Base-by-base conservation (phyloP, 2,888 invertebrate genomes). In the Caenorhabditis macrosperma region DNA sequence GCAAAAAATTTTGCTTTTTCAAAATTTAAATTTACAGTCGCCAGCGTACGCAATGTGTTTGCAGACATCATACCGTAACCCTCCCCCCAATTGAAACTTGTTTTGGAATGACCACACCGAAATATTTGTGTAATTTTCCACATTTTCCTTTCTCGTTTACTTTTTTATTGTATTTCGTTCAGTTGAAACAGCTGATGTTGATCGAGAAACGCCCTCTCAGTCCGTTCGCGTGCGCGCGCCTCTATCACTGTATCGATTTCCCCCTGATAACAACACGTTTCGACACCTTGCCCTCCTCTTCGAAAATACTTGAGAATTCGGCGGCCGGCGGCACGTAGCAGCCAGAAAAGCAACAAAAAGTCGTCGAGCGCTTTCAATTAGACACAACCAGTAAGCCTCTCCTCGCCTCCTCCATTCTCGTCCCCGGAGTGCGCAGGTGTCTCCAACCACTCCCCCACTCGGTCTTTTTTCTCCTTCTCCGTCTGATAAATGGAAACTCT, bases 161-260 rank as follows among this genome's bases (percentile, higher is more conserved):
- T 30, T 33, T 33, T 50, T 50, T 50, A 15, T 26, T 5, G 12
- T 2, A 28, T 10, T 50, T 50, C 52, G 35, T 54, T 55, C 55
- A 5, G 10, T 55, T 35, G 44, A 67, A 52, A 30, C 61, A 55
- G 46, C 61, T 54, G 55, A 20, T 63, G 63, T 26, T 41, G 28
- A 35, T 72, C 64, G 64, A 50, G 57, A 74, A 57, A 59, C 64
- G 64, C 74, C 64, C 64, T 64, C 50, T 6, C 54, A 1, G 17
- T 20, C 20, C 26, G 26, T 64, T 64, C 55, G 38, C 48, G 1
- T 2, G 48, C 64, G 72, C 63, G 72, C 72, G 63, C 35, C 61
- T 15, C 64, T 74, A 74, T 74, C 74, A 66, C 74, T 38, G 44
- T 69, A 74, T 74, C 74, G 74, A 74, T 74, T 74, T 74, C 57